Evolutionary conservation across 2,797 vertebrate genomes (phyloP), one percentile per base, ranked within the genome.

Genomic region (Martes flavigula): DNA sequence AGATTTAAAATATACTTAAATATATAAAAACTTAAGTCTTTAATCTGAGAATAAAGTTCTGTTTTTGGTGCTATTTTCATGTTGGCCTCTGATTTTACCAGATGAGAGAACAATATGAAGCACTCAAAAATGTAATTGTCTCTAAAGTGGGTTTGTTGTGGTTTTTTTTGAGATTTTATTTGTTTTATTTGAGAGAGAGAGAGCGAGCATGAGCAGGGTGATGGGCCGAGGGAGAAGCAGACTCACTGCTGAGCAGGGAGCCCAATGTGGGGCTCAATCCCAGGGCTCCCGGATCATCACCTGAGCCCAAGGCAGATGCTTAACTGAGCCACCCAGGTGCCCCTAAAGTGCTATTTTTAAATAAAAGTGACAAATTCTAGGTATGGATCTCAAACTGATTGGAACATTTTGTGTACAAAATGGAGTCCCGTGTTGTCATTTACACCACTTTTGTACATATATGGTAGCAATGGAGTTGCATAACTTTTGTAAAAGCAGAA

Each of bases 291-390:
- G 15, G 64, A 66, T n/a, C 32, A n/a, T 18, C 30, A 64, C 62
- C 14, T 64, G 64, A 64, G 62, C 60, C 11, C 11, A 62, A 62
- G 11, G 60, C 30, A 64, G 62, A 64, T 30, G 30, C 62, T 64
- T 64, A 64, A 64, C 0, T 2, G 6, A 66, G 64, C 30, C 7
- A 66, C 64, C 62, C 62, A 32, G 62, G 62, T 32, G 62, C 62
- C 62, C 6, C 64, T 66, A 66, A n/a, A 66, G 32, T 58, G 27
- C 51, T 64, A 64, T 62, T 83, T 94, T 78, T 86, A 94, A 97
- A 92, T 87, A 70, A 86, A 66, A 88, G 23, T 84, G 32, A 75
- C 11, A 93, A 38, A 64, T 85, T 87, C 93, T 75, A 94, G 27
- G 27, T 56, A 35, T 7, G 62, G 62, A 40, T 77, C 46, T 91